These are phyloP conservation scores for Hemistola chrysoprasaria DNA, from an alignment of 2,888 invertebrate genomes.

Conservation along the genomic window DNA sequence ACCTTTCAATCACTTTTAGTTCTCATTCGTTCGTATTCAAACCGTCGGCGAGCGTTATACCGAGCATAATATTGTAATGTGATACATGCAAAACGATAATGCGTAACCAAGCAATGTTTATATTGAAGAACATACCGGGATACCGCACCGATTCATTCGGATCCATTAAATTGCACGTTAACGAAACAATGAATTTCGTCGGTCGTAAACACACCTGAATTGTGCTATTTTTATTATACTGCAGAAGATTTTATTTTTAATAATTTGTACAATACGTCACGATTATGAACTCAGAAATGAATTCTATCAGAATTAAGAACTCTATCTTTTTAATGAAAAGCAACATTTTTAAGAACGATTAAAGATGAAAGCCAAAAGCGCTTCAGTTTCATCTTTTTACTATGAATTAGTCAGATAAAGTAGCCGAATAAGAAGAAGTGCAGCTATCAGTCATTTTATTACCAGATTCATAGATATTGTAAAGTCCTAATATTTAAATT, in stretches of 20 bases:
- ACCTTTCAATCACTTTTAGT: slow-evolving; percentile 43
- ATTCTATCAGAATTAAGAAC: too few species aligned
- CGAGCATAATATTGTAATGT: slow-evolving; percentile 40
- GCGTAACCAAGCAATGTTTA: slow-evolving; percentile 42
- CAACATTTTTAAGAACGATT: too few species aligned
- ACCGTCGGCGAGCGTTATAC: slow-evolving; percentile 26
- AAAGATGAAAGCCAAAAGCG: too few species aligned
- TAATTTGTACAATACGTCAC: neutral
- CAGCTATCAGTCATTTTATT: too few species aligned
- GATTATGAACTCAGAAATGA: too few species aligned
- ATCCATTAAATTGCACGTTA: slow-evolving; percentile 55
- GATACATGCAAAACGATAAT: slow-evolving; percentile 45
- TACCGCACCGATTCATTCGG: slow-evolving; percentile 45
- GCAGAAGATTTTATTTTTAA: slow-evolving; percentile 3
- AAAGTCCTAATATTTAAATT: too few species aligned
- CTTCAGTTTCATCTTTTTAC: too few species aligned
- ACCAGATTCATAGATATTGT: too few species aligned
- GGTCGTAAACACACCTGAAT: slow-evolving; percentile 18
- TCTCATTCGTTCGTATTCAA: slow-evolving; percentile 39
- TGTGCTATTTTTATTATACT: slow-evolving; percentile 13
- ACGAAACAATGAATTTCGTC: slow-evolving; percentile 36
- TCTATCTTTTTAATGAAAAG: too few species aligned
- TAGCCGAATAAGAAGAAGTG: too few species aligned
- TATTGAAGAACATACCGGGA: slow-evolving; percentile 43
- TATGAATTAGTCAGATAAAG: too few species aligned